Base-by-base conservation (phyloP, 2,888 invertebrate species). In the Phlogophora meticulosa region DNA sequence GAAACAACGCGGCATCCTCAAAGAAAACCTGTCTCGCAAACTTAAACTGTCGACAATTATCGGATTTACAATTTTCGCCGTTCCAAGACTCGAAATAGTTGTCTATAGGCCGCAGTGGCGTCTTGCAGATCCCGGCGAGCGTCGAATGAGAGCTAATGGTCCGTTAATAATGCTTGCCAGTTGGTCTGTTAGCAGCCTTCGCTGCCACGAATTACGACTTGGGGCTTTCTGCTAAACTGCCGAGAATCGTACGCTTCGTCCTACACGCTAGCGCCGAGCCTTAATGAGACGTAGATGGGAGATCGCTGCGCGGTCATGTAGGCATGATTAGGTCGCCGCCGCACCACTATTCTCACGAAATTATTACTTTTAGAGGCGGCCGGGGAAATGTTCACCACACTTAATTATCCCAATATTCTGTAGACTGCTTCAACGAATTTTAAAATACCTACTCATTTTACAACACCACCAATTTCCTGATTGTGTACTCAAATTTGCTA, bases 141-240 rank as follows among this genome's bases (percentile, higher is more conserved):
- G 83, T 87, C 90, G 93, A 92, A 91, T 87, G 90, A 88, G 87
- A 89, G 88, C 92, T 93, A 93, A 93, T 94, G 93, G 92, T 76
- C 90, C 92, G 93, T 92, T 93, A 91, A 92, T 93, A 94, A 93
- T 90, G 91, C 89, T 83, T 88, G 88, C 88, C 91, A 90, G 91
- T 91, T 89, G 88, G 84, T 90, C 91, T 90, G 90, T 90, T 90
- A 91, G 88, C 91, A 87, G 88, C 88, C 88, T 88, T 85, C 88
- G 83, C 85, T 86, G 87, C 85, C 86, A 88, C 88, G 91, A 94
- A 87, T 92, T 91, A 93, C 91, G 92, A 89, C 86, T 87, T 84
- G 85, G 86, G 86, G 89, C 88, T 90, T 88, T 91, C 90, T 88
- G 85, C 84, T 92, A 88, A 90, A 90, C 89, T 89, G 90, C 89